Evolutionary conservation across 2,113 vertebrate species (phyloP).

Genomic region (Ptilonorhynchus violaceus): DNA sequence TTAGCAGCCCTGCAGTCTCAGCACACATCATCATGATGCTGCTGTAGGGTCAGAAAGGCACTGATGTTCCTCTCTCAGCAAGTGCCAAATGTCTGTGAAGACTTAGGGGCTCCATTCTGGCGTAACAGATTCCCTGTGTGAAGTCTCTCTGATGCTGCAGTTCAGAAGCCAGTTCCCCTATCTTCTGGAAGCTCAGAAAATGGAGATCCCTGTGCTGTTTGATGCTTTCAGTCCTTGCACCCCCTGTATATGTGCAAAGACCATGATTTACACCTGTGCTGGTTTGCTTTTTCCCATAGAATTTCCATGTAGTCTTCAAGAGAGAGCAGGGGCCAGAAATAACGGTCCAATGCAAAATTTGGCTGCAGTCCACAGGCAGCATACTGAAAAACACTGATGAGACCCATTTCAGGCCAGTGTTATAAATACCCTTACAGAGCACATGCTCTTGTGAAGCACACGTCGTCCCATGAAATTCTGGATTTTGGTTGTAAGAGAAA

Average conservation of each 20-base stretch:
- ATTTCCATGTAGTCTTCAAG: background rate
- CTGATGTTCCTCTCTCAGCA: background rate
- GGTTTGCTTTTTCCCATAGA: background rate
- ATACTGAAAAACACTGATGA: background rate
- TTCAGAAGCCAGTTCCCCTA: accelerated
- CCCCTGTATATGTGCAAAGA: background rate
- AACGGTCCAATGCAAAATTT: background rate
- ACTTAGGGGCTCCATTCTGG: background rate
- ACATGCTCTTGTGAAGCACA: background rate
- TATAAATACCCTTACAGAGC: background rate
- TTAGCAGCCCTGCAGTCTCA: background rate
- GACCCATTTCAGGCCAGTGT: background rate
- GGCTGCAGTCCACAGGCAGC: background rate
- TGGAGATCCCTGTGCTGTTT: accelerated
- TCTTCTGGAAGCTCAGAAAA: background rate
- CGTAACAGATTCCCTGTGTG: accelerated
- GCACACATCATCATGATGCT: accelerated
- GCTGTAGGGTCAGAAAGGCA: background rate
- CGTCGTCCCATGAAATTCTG: background rate
- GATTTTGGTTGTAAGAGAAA: background rate
- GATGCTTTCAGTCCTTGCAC: background rate
- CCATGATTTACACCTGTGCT: background rate
- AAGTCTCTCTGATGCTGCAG: background rate
- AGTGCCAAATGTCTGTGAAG: background rate
- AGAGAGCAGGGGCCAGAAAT: background rate